Evolutionary conservation across 2,888 invertebrate genomes (phyloP).

Genomic region (Microctonus hyperodae): DNA sequence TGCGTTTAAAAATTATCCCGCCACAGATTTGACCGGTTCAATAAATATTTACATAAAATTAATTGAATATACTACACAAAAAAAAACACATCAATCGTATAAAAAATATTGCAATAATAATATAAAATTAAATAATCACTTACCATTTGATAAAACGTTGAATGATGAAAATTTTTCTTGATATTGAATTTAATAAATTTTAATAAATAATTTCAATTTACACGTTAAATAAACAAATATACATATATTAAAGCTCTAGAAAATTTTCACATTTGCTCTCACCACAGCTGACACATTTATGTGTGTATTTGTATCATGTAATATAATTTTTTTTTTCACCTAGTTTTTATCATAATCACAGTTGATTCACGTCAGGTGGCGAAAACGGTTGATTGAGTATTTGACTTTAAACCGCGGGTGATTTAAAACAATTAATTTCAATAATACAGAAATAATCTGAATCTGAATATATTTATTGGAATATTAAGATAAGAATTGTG

Average conservation of each 20-base stretch:
- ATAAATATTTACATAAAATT: background rate
- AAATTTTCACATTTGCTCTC: background rate
- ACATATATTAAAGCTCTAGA: background rate
- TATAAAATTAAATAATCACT: conserved; percentile 6
- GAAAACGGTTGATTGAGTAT: background rate
- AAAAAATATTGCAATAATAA: background rate
- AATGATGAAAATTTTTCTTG: background rate
- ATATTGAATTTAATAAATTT: background rate
- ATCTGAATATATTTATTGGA: too few relatives aligned
- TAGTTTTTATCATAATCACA: background rate
- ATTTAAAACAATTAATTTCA: background rate
- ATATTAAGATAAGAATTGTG: too few relatives aligned
- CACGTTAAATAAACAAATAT: background rate
- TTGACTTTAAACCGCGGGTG: background rate
- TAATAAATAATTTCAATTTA: background rate
- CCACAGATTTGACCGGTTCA: background rate
- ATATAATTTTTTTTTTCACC: too few relatives aligned
- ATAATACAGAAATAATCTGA: too few relatives aligned
- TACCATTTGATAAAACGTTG: background rate
- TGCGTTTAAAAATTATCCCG: background rate
- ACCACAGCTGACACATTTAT: conserved; percentile 12
- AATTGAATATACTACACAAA: background rate
- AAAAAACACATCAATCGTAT: background rate
- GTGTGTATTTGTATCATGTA: background rate
- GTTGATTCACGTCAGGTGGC: background rate